Evolutionary conservation across 2,888 invertebrate genomes (phyloP).

Genomic region (Mellilla xanthometata): DNA sequence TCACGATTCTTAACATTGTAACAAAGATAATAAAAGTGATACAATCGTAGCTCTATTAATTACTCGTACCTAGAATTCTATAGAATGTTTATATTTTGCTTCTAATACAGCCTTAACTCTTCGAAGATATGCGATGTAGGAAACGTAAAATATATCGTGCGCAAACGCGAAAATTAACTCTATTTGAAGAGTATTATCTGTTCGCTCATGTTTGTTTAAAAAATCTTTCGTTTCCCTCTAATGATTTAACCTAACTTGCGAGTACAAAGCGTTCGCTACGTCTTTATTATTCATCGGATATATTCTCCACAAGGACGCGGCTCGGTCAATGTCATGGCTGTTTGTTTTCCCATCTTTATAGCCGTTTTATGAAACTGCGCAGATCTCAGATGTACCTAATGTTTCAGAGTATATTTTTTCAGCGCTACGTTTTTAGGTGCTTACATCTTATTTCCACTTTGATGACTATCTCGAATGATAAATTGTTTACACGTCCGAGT

Average conservation of each 20-base stretch:
- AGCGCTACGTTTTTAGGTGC: conserved; percentile 13
- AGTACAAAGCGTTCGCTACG: conserved; percentile 33
- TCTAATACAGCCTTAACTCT: no score
- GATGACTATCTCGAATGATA: conserved; percentile 22
- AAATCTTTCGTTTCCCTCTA: conserved; percentile 12
- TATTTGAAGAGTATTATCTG: conserved; percentile 5
- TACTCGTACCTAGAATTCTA: no score
- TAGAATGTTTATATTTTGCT: no score
- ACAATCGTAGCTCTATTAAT: no score
- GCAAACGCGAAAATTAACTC: conserved; percentile 6
- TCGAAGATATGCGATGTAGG: conserved; percentile 8
- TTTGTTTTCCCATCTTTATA: conserved; percentile 44
- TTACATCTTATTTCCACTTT: conserved; percentile 18
- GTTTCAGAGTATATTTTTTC: conserved; percentile 20
- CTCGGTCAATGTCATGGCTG: conserved; percentile 59
- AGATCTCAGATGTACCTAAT: conserved; percentile 19
- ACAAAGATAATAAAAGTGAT: no score
- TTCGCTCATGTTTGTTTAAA: conserved; percentile 9
- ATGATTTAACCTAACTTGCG: conserved; percentile 22
- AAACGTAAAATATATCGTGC: conserved; percentile 10
- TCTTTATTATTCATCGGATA: conserved; percentile 34
- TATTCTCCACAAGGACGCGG: conserved; percentile 52
- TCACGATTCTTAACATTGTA: no score
- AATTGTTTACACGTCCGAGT: conserved; percentile 19
- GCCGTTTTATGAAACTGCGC: conserved; percentile 31